Conservation (phyloP, 2,888 invertebrate species). For the Cephalotes varians region DNA sequence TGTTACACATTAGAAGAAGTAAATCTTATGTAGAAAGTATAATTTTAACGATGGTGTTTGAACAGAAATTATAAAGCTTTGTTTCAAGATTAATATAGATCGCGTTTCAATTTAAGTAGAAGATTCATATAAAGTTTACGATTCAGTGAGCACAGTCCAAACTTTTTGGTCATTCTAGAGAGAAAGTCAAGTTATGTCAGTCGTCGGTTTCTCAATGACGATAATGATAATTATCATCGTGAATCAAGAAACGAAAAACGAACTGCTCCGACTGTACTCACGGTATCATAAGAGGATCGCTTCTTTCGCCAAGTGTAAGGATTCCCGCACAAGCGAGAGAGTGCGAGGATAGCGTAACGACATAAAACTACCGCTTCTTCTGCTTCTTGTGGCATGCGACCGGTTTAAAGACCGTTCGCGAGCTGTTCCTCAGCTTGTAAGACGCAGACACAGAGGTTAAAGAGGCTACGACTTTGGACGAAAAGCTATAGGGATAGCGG, state of each 20-base stretch:
- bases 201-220: neutral
- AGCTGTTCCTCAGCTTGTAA: constrained; percentile 31
- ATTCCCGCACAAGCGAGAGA: neutral
- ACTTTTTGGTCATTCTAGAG: neutral
- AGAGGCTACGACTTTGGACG: constrained; percentile 55
- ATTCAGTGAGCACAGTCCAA: neutral
- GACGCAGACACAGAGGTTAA: constrained; percentile 58
- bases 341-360: constrained; percentile 55
- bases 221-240: neutral
- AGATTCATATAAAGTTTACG: constrained; percentile 6
- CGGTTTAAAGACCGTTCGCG: constrained; percentile 63
- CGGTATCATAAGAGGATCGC: neutral
- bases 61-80: neutral
- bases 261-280: neutral
- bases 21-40: neutral
- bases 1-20: neutral
- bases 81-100: neutral
- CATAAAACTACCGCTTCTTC: constrained; percentile 55
- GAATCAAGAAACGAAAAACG: constrained; percentile 13
- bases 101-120: neutral
- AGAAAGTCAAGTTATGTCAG: neutral
- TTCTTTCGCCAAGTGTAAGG: constrained; percentile 37
- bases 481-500: constrained; percentile 44
- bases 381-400: constrained; percentile 61
- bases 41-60: neutral